Percentiles rank a stretch among this genome's conserved stretches.
Evolutionary conservation across 2,888 invertebrate genomes (phyloP).

Genomic region (Cephus pygmeus): DNA sequence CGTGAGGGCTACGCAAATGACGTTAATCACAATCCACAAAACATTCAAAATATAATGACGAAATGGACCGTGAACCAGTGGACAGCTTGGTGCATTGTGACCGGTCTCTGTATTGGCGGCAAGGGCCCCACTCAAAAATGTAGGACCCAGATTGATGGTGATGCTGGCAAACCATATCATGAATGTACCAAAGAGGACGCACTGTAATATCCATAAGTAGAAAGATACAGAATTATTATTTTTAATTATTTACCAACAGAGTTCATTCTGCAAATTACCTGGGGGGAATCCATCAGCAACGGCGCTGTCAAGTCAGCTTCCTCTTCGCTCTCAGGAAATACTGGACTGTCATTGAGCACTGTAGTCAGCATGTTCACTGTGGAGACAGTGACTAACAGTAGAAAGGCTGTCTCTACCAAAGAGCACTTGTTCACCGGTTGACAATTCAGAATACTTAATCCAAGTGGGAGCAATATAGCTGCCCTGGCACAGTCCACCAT

Average conservation of each 20-base stretch:
- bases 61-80: slow-evolving; percentile 87
- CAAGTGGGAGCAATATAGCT: slow-evolving; percentile 82
- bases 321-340: slow-evolving; percentile 84
- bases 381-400: slow-evolving; percentile 88
- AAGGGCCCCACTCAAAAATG: slow-evolving; percentile 84
- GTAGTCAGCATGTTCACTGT: slow-evolving; percentile 92
- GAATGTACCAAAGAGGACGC: slow-evolving; percentile 89
- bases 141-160: slow-evolving; percentile 90
- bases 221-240: neutral
- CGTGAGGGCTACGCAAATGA: slow-evolving; percentile 86
- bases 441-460: slow-evolving; percentile 83
- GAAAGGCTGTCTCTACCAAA: slow-evolving; percentile 87
- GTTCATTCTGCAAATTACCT: slow-evolving; percentile 62
- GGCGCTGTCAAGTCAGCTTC: slow-evolving; percentile 77
- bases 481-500: slow-evolving; percentile 86
- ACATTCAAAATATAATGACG: slow-evolving; percentile 91
- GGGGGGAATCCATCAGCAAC: slow-evolving; percentile 84
- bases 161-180: slow-evolving; percentile 95
- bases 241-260: neutral
- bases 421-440: slow-evolving; percentile 89
- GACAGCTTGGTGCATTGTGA: slow-evolving; percentile 85
- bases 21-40: slow-evolving; percentile 87
- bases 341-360: slow-evolving; percentile 86
- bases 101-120: slow-evolving; percentile 83
- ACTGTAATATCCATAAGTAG: slow-evolving; percentile 68